These are phyloP conservation scores for Drosophila mayri DNA, from an alignment of 1,140 invertebrate species.

Conservation along the genomic window DNA sequence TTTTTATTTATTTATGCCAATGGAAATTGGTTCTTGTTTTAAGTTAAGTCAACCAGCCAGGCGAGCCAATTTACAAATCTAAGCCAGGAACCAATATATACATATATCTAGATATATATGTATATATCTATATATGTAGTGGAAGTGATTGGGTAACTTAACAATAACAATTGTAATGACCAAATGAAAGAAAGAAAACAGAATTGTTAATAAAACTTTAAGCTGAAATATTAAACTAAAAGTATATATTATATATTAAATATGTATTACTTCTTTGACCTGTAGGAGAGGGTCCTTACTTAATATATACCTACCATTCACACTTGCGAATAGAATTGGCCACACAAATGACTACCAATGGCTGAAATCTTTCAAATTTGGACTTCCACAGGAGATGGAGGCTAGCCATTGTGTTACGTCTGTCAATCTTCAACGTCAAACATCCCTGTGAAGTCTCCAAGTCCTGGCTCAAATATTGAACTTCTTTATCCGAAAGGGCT, in stretches of 20 bases:
- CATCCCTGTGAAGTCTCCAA: constrained; percentile 22
- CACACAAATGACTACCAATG: background rate
- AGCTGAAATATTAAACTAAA: too few species aligned
- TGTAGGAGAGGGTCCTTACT: too few species aligned
- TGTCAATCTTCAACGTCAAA: constrained; percentile 16
- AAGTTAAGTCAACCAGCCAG: background rate
- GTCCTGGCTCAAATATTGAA: constrained; percentile 21
- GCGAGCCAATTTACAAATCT: constrained; percentile 22
- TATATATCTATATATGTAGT: too few species aligned
- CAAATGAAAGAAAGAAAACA: too few species aligned
- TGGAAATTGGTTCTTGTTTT: constrained; percentile 49
- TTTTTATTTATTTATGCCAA: constrained; percentile 79
- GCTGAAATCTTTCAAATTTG: background rate
- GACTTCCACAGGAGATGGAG: background rate
- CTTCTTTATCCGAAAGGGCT: constrained; percentile 18
- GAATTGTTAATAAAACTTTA: too few species aligned
- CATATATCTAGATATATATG: too few species aligned
- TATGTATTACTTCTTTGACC: too few species aligned
- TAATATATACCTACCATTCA: too few species aligned
- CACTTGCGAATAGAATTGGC: background rate
- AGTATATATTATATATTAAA: too few species aligned
- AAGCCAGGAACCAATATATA: background rate
- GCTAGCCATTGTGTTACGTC: constrained; percentile 28
- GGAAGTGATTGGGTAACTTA: constrained; percentile 9
- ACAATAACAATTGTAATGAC: background rate